These are phyloP conservation scores for Monoplex corrugatus DNA, from an alignment of 2,888 invertebrate genomes.

Conservation along the genomic window DNA sequence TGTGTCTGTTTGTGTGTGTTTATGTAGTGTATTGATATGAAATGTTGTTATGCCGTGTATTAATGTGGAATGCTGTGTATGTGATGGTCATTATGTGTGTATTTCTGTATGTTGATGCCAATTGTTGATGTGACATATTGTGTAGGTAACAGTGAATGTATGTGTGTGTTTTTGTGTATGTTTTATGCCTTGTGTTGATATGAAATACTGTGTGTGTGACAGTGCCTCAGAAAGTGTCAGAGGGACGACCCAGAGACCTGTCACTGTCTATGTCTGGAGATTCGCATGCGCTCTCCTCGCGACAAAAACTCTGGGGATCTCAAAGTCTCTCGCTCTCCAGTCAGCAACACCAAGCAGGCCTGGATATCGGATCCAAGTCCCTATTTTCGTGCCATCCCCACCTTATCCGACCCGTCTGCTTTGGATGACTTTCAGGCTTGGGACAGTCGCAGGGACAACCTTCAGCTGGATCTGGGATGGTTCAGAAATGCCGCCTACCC, in stretches of 20 bases:
- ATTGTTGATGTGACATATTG: too few species aligned
- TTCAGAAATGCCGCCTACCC: neutral
- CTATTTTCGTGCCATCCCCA: conserved; percentile 2
- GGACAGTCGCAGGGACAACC: neutral
- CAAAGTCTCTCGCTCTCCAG: neutral
- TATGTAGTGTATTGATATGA: too few species aligned
- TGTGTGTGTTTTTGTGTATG: neutral
- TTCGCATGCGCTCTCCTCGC: conserved; percentile 26
- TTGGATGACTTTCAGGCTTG: neutral
- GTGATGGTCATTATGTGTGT: too few species aligned
- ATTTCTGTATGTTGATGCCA: too few species aligned
- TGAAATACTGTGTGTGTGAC: too few species aligned
- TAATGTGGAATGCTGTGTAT: too few species aligned
- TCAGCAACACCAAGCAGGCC: neutral
- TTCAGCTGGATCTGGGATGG: conserved; percentile 34
- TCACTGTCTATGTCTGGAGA: conserved; percentile 45
- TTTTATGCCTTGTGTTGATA: too few species aligned
- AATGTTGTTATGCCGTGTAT: too few species aligned
- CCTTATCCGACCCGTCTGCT: neutral
- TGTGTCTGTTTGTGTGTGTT: too few species aligned
- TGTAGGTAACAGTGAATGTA: neutral
- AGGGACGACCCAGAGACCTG: conserved; percentile 33
- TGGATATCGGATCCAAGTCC: neutral
- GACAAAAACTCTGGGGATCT: neutral
- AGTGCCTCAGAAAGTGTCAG: conserved; percentile 8